Conservation (phyloP, 2,888 invertebrate species). For the Desoria tigrina region DNA sequence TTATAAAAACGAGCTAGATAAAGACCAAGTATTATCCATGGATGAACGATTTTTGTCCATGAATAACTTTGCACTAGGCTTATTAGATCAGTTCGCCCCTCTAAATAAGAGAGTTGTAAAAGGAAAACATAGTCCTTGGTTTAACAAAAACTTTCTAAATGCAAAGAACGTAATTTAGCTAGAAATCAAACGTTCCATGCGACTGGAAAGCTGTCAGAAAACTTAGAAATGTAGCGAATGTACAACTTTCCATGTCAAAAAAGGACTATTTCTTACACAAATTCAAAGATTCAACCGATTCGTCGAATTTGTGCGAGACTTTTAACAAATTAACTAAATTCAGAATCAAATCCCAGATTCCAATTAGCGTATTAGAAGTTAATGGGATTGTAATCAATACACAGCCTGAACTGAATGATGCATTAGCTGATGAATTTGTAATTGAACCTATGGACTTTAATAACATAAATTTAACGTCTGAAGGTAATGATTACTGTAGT, state of each 20-base stretch:
- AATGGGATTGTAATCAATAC: background rate
- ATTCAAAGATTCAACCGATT: background rate
- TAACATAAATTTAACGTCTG: no score
- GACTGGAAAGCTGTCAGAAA: conserved; percentile 14
- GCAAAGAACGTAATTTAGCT: no score
- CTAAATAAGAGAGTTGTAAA: conserved; percentile 15
- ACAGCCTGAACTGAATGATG: no score
- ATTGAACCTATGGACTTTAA: background rate
- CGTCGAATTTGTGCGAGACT: conserved; percentile 12
- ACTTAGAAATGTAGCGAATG: conserved; percentile 5
- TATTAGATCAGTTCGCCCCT: conserved; percentile 14
- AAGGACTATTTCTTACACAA: conserved; percentile 8
- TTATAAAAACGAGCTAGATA: no score
- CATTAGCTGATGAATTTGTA: no score
- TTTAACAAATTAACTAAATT: conserved; percentile 16
- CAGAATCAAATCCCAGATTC: background rate
- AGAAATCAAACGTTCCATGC: background rate
- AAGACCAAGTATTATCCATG: no score
- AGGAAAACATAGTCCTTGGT: conserved; percentile 26
- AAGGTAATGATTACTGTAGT: background rate
- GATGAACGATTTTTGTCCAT: no score
- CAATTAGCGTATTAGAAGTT: background rate
- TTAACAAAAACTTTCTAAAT: conserved; percentile 17
- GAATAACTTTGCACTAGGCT: no score
- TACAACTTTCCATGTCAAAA: background rate